Conservation (phyloP, 2,113 vertebrate species). For the Tetrax tetrax region DNA sequence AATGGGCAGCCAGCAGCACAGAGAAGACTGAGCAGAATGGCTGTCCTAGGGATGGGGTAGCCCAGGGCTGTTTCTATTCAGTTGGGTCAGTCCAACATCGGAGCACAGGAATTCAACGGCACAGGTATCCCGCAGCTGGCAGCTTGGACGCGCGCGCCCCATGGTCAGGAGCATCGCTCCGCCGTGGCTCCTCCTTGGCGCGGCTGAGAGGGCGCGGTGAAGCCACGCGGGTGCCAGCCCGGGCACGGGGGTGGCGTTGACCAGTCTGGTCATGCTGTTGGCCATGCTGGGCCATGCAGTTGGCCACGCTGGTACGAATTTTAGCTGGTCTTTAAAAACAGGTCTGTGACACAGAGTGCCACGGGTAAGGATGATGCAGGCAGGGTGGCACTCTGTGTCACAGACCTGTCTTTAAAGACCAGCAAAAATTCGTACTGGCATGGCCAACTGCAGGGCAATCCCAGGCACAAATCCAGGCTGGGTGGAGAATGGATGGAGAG, state of each 20-base stretch:
- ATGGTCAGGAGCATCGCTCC: neutral
- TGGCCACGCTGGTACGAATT: neutral
- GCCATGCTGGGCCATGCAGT: accelerated
- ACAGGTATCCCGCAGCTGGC: neutral
- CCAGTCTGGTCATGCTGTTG: neutral
- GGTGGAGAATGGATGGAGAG: too few species aligned
- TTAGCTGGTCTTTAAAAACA: neutral
- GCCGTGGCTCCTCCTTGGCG: accelerated
- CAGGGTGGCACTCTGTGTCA: neutral
- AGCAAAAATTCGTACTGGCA: too few species aligned
- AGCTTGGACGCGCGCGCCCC: accelerated
- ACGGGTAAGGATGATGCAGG: neutral
- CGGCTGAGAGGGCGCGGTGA: accelerated
- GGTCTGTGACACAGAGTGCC: accelerated
- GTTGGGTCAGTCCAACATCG: accelerated
- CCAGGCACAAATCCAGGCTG: too few species aligned
- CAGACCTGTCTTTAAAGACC: too few species aligned
- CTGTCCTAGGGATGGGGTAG: neutral
- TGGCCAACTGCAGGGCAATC: too few species aligned
- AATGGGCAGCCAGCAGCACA: neutral
- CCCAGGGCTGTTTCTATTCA: accelerated
- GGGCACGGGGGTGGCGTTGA: accelerated
- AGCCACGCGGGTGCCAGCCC: neutral
- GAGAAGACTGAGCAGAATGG: neutral
- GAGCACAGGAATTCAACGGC: accelerated